These are phyloP conservation scores for Gastrophysa polygoni DNA, from an alignment of 2,888 invertebrate genomes.

Conservation along the genomic window DNA sequence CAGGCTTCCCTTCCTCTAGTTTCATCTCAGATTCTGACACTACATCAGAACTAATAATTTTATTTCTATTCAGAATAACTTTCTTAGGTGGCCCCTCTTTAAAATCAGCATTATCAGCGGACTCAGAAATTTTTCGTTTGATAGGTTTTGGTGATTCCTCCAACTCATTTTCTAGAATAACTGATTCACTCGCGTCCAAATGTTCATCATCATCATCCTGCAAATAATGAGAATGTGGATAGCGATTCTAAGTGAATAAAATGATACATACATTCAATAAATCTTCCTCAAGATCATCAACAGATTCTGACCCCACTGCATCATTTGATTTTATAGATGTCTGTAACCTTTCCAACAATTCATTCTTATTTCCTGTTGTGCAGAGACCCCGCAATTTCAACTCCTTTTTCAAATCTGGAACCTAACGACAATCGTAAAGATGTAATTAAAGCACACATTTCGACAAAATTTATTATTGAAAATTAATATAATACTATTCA, in stretches of 20 bases:
- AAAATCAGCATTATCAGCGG: constrained; percentile 39
- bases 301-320: constrained; percentile 52
- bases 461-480: neutral
- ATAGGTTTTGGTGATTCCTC: constrained; percentile 43
- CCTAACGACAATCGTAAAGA: constrained; percentile 66
- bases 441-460: too few species aligned
- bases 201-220: constrained; percentile 55
- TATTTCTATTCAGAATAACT: constrained; percentile 66
- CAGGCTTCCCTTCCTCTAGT: constrained; percentile 40
- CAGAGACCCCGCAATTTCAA: constrained; percentile 78
- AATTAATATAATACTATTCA: neutral
- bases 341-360: constrained; percentile 78
- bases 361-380: constrained; percentile 80
- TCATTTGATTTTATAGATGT: constrained; percentile 59
- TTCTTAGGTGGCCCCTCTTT: constrained; percentile 62
- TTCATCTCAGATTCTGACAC: constrained; percentile 33
- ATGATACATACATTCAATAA: constrained; percentile 60
- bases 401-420: constrained; percentile 83
- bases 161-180: constrained; percentile 51
- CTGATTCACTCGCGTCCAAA: constrained; percentile 51
- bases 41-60: constrained; percentile 29
- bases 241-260: neutral
- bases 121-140: constrained; percentile 48
- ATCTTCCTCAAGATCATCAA: constrained; percentile 65
- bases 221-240: neutral